A percentile compares a stretch with the other conserved stretches of the same genome.
phyloP scores from a whole-genome alignment of 2,888 invertebrate species.

The Ophraella communa region DNA sequence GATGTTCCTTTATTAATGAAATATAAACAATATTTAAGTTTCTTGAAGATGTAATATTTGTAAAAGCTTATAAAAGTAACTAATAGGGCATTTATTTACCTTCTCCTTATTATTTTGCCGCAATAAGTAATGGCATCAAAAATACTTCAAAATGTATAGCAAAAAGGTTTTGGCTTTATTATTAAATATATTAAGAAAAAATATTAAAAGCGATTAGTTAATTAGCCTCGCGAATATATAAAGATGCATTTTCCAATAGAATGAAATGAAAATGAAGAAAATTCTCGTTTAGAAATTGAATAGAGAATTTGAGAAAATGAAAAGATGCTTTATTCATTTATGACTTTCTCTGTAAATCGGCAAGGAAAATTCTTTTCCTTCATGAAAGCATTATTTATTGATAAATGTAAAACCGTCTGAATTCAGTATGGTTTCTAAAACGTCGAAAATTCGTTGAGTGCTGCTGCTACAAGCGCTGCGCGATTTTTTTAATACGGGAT shows the following conservation, averaged over 20 bases:
- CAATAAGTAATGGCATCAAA: no score
- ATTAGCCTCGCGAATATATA: background rate
- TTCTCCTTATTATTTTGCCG: no score
- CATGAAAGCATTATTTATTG: slow-evolving; percentile 44
- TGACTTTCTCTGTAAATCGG: slow-evolving; percentile 42
- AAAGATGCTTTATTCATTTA: slow-evolving; percentile 49
- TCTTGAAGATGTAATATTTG: no score
- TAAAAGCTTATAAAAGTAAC: no score
- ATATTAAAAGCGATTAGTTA: background rate
- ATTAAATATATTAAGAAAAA: background rate
- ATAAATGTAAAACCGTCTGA: slow-evolving; percentile 43
- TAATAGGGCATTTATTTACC: no score
- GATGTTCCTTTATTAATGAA: no score
- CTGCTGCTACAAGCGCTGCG: background rate
- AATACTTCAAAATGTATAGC: no score
- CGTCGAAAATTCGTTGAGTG: slow-evolving; percentile 13
- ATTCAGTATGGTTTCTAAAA: slow-evolving; percentile 33
- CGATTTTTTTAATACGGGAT: background rate
- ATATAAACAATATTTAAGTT: no score
- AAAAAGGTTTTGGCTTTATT: background rate
- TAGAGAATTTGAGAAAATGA: slow-evolving; percentile 44
- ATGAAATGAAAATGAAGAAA: slow-evolving; percentile 5
- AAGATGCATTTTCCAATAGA: background rate
- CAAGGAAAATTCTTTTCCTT: slow-evolving; percentile 42
- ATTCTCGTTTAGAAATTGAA: slow-evolving; percentile 38